Conservation (phyloP, 1,140 invertebrate genomes). For the Oedothorax gibbosus region DNA sequence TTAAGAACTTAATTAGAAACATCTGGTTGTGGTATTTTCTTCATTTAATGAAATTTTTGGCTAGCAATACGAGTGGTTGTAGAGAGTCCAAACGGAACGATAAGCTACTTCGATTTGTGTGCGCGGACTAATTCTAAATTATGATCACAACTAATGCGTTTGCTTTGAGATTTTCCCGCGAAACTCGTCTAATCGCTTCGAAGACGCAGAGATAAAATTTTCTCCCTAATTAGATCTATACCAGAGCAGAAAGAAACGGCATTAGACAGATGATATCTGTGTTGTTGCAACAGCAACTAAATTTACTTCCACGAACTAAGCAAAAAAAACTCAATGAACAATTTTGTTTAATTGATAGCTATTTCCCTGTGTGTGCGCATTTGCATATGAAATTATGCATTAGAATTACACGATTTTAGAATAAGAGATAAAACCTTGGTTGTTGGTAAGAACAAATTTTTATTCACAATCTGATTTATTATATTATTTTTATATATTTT, state of each 20-base stretch:
- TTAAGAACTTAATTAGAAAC: constrained; percentile 62
- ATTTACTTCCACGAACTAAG: constrained; percentile 15
- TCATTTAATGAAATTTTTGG: constrained; percentile 62
- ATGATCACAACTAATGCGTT: constrained; percentile 60
- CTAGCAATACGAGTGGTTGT: constrained; percentile 4
- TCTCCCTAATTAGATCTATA: constrained; percentile 55
- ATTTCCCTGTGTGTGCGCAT: too few species aligned
- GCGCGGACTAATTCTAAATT: constrained; percentile 59
- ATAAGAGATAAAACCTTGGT: too few species aligned
- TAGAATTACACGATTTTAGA: too few species aligned
- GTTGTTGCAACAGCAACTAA: constrained; percentile 39
- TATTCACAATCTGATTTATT: too few species aligned
- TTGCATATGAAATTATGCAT: too few species aligned
- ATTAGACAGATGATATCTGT: constrained; percentile 43
- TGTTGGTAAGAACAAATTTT: too few species aligned
- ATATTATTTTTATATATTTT: too few species aligned
- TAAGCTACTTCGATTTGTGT: constrained; percentile 58
- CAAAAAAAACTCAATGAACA: too few species aligned
- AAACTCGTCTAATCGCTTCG: constrained; percentile 46
- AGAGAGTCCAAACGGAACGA: constrained; percentile 25
- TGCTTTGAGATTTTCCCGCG: constrained; percentile 23
- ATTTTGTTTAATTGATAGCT: too few species aligned
- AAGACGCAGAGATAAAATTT: constrained; percentile 53
- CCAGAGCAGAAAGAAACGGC: constrained; percentile 38
- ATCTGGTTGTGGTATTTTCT: constrained; percentile 62